phyloP scores from a whole-genome alignment of 2,888 invertebrate genomes.

The Cetonia aurata region DNA sequence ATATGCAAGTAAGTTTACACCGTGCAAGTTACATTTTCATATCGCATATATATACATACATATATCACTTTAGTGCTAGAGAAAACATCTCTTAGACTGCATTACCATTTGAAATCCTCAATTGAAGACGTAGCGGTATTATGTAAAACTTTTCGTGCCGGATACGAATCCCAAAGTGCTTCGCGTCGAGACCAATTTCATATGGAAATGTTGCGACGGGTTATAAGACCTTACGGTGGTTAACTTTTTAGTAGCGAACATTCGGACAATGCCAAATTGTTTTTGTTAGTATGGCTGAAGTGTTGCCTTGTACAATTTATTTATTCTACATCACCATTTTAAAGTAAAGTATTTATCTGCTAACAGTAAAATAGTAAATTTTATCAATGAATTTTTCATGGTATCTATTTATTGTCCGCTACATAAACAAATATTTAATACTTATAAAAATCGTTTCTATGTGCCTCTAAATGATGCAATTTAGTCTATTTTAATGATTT shows the following conservation, averaged over 20 bases:
- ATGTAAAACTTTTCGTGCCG: constrained; percentile 10
- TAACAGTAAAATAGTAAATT: too few species aligned
- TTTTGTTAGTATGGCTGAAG: not conserved
- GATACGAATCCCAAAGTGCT: constrained; percentile 7
- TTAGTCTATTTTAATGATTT: not conserved
- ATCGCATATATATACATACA: not conserved
- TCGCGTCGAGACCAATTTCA: constrained; percentile 12
- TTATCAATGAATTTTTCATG: too few species aligned
- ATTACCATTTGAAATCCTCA: constrained; percentile 27
- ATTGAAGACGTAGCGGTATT: constrained; percentile 16
- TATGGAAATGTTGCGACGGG: constrained; percentile 16
- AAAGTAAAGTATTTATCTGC: too few species aligned
- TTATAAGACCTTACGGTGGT: constrained; percentile 10
- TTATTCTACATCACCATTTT: not conserved
- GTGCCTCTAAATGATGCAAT: not conserved
- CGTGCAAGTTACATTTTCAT: too few species aligned
- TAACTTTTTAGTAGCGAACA: constrained; percentile 4
- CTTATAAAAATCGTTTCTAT: not conserved
- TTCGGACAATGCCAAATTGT: constrained; percentile 1
- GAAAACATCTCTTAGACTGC: constrained; percentile 12
- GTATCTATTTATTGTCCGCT: too few species aligned
- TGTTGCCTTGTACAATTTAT: not conserved
- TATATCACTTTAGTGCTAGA: constrained; percentile 7
- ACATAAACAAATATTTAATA: too few species aligned
- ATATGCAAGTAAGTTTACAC: too few species aligned